Base-by-base conservation (phyloP, 2,797 vertebrate species). In the Nannoperca australis region DNA sequence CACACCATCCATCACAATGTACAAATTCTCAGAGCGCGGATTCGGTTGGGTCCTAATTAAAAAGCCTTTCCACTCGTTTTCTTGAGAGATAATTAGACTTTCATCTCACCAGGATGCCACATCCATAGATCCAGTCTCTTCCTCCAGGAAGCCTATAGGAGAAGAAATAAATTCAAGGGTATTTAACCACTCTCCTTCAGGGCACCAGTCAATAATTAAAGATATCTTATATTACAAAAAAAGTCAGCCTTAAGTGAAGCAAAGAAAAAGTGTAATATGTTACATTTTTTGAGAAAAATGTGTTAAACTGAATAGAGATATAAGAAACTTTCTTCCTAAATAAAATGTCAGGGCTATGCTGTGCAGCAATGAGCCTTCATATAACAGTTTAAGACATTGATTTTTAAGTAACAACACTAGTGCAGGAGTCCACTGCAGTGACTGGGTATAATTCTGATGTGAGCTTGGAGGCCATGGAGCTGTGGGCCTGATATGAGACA, bases 81-180 rank as follows among this genome's bases (percentile, higher is more conserved):
- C 96, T 91, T 84, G 80, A 94, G 94, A 95, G 96, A 98, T 98
- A 98, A 99, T 98, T 99, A 98, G 96, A 97, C 97, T 98, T 98
- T 98, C 97, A 99, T 99, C 97, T 98, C 96, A 96, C 96, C 97
- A 96, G 97, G 97, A 97, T 96, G 95, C 97, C 96, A 96, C 94
- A 94, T 81, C 89, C 96, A 97, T 96, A 97, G 96, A 98, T 97
- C 96, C 95, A 97, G 97, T 97, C 96, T 97, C 95, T 95, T 95
- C 95, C 96, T 95, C 93, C 94, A 96, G 95, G 95, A 95, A 96
- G 95, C 94, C 95, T 95, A 97, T 96, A 97, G 96, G 92, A 96
- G 95, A 72, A 82, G 76, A 88, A 96, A 84, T 84, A 96, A 93
- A 96, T 95, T 95, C 78, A 69, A 79, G 80, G 85, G 90, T 93